Percentiles rank a stretch among this genome's conserved stretches.
phyloP scores from a whole-genome alignment of 2,888 invertebrate species.

The Lucinisca nassula region DNA sequence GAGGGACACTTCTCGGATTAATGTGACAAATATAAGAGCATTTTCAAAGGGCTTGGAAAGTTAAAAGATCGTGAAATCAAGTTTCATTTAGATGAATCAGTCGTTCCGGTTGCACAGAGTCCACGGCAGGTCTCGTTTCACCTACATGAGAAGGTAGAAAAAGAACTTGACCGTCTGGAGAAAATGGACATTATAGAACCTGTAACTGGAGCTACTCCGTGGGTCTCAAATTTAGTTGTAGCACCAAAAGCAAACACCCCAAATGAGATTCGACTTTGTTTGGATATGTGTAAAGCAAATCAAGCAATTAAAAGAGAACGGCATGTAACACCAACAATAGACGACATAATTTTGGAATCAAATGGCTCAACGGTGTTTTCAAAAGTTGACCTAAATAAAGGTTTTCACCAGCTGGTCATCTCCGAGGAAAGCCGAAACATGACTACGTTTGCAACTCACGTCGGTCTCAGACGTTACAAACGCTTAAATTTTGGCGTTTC shows the following conservation, averaged over 20 bases:
- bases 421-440: slow-evolving; percentile 60
- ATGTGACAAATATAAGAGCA: neutral
- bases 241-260: slow-evolving; percentile 70
- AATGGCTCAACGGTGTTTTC: slow-evolving; percentile 66
- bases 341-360: slow-evolving; percentile 64
- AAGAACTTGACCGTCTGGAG: slow-evolving; percentile 68
- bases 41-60: slow-evolving; percentile 54
- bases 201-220: slow-evolving; percentile 74
- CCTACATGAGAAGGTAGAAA: too few species aligned
- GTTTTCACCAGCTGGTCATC: slow-evolving; percentile 72
- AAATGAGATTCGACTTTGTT: slow-evolving; percentile 64
- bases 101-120: too few species aligned
- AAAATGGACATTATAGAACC: slow-evolving; percentile 74
- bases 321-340: slow-evolving; percentile 63
- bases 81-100: slow-evolving; percentile 55
- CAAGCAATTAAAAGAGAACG: slow-evolving; percentile 53
- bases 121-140: too few species aligned
- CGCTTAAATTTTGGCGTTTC: neutral
- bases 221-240: slow-evolving; percentile 73
- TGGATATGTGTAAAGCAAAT: slow-evolving; percentile 72
- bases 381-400: slow-evolving; percentile 61
- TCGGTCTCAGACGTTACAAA: neutral
- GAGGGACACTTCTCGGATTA: neutral
- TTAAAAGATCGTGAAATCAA: slow-evolving; percentile 50
- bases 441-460: too few species aligned